Evolutionary conservation across 2,888 invertebrate species (phyloP), one percentile per base, ranked within the genome.

Genomic region (Operophtera brumata): DNA sequence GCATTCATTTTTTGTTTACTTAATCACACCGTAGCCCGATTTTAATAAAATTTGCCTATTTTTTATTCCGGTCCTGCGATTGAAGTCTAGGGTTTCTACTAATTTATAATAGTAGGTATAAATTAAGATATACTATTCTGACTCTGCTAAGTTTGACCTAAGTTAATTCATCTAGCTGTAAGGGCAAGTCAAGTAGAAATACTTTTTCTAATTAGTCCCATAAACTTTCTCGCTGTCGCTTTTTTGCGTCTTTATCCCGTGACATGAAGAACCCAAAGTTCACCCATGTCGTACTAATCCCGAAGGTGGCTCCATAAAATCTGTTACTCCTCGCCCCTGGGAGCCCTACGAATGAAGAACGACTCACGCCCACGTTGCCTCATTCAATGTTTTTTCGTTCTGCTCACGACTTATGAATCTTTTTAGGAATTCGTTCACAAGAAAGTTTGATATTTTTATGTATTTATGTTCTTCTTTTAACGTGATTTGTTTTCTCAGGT

Each of bases 291-390:
- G 59, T 56, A 52, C 57, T 63, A 65, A 67, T 67, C 66, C 57
- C 46, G 41, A 47, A 62, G 59, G 61, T 56, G 62, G 62, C 62
- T 66, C 65, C 69, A 72, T 76, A 69, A 79, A 77, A 75, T 76
- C 70, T 70, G 69, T 73, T 69, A 69, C 64, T 57, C 63, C 66
- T 65, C 69, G 52, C 42, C 62, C 52, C 64, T 57, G 62, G 65
- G 62, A 61, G 65, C 63, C 67, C 57, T 65, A 60, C 53, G 69
- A 73, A 72, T 75, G 71, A 72, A 60, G 62, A 59, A 71, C 64
- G 67, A 59, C 60, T 61, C 42, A 60, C 70, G 68, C 68, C 70
- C 65, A 70, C 63, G 65, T 65, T 57, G 59, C 63, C 59, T 60
- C 49, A 46, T 61, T 62, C 61, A 55, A 62, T 45, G 28, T 44